A percentile compares a stretch with the other conserved stretches of the same genome.
Evolutionary conservation across 2,888 invertebrate genomes (phyloP).

Genomic region (Trichogramma evanescens): DNA sequence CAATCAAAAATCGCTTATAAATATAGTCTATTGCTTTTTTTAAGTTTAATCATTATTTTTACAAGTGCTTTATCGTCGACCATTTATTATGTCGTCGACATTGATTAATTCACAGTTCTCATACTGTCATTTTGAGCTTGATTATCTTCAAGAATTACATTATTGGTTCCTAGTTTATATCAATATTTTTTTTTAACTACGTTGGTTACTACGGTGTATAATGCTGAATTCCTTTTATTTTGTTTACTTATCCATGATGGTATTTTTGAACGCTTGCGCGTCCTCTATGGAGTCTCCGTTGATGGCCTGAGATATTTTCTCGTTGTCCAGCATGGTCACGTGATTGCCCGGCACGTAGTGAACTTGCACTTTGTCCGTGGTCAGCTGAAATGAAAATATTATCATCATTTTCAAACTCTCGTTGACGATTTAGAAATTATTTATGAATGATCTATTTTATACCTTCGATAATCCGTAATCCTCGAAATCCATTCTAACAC

Average conservation of each 20-base stretch:
- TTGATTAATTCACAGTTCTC: too few relatives aligned
- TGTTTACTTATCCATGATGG: conserved; percentile 30
- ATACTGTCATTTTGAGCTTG: too few relatives aligned
- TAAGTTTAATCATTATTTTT: too few relatives aligned
- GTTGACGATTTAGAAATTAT: background rate
- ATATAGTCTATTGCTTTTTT: too few relatives aligned
- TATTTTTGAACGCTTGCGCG: conserved; percentile 28
- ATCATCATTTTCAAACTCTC: background rate
- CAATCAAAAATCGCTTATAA: too few relatives aligned
- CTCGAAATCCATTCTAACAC: conserved; percentile 52
- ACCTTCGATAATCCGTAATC: conserved; percentile 58
- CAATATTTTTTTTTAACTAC: background rate
- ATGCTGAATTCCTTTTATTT: background rate
- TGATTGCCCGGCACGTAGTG: conserved; percentile 69
- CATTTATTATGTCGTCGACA: too few relatives aligned
- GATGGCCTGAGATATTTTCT: conserved; percentile 50
- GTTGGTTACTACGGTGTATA: background rate
- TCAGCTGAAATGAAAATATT: conserved; percentile 41
- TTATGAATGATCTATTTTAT: conserved; percentile 14
- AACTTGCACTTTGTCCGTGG: conserved; percentile 54
- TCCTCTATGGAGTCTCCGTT: conserved; percentile 37
- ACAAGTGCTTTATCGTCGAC: too few relatives aligned
- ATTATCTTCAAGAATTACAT: too few relatives aligned
- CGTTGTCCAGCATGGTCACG: conserved; percentile 60
- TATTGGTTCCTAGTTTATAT: background rate